Percentiles rank a stretch among this genome's conserved stretches.
phyloP scores from a whole-genome alignment of 2,113 vertebrate species.

The Crotalus helleri region DNA sequence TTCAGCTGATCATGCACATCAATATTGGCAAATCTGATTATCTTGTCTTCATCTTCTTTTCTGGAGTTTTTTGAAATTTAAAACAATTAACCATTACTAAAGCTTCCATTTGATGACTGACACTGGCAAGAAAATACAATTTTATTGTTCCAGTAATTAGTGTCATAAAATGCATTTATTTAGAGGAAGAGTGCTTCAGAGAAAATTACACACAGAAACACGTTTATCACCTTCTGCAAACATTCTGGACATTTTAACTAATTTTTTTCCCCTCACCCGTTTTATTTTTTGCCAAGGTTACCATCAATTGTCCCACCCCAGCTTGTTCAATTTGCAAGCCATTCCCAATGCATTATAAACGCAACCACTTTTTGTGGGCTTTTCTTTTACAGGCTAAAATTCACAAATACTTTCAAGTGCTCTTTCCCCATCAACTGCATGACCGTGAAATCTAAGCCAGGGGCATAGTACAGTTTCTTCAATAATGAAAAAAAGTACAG shows the following conservation, averaged over 20 bases:
- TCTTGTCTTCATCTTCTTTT: neutral
- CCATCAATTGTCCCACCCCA: neutral
- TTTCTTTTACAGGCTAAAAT: neutral
- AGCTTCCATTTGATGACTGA: neutral
- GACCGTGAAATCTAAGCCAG: neutral
- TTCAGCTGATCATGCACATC: neutral
- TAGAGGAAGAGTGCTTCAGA: neutral
- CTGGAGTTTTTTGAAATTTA: neutral
- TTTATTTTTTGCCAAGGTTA: conserved; percentile 13
- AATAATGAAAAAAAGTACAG: neutral
- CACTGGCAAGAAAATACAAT: neutral
- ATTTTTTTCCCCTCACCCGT: conserved; percentile 13
- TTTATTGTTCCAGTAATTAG: conserved; percentile 31
- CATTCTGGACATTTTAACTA: neutral
- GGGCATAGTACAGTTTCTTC: neutral
- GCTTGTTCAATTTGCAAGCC: neutral
- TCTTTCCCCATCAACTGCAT: neutral
- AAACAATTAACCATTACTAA: neutral
- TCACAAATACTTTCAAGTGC: neutral
- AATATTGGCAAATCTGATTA: neutral
- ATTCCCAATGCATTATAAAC: neutral
- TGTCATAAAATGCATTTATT: conserved; percentile 47
- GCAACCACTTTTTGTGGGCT: neutral
- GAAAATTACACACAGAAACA: neutral
- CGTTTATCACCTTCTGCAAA: conserved; percentile 21